These are phyloP conservation scores for Sarcophaga bullata DNA, from an alignment of 1,140 invertebrate genomes.

Conservation along the genomic window DNA sequence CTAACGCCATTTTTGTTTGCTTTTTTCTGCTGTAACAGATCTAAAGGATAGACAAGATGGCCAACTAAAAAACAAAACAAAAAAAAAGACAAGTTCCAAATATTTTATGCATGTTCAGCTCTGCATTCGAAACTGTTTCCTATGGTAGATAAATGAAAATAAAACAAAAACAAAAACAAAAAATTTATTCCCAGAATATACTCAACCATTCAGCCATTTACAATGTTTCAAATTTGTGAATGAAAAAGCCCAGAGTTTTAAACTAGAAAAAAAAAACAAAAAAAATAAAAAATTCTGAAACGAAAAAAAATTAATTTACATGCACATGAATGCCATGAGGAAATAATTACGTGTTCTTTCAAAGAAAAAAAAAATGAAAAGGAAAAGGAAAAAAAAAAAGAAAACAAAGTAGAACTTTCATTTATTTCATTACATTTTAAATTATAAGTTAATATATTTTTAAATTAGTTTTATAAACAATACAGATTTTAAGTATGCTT, in stretches of 20 bases:
- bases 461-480: too few relatives aligned
- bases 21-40: background rate
- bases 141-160: background rate
- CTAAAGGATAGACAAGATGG: background rate
- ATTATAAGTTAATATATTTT: background rate
- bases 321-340: constrained; percentile 6
- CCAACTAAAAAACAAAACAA: background rate
- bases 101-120: background rate
- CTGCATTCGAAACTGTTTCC: background rate
- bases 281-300: background rate
- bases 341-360: background rate
- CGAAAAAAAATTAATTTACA: background rate
- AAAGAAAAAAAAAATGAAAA: too few relatives aligned
- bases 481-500: too few relatives aligned
- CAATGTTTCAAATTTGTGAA: background rate
- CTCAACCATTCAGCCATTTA: background rate
- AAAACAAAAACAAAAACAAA: background rate
- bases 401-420: background rate
- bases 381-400: background rate
- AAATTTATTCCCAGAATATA: background rate
- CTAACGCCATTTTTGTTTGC: too few relatives aligned
- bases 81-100: too few relatives aligned
- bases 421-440: background rate
- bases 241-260: background rate
- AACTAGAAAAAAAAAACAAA: background rate